phyloP scores from a whole-genome alignment of 2,113 vertebrate genomes.

The Coturnix japonica region DNA sequence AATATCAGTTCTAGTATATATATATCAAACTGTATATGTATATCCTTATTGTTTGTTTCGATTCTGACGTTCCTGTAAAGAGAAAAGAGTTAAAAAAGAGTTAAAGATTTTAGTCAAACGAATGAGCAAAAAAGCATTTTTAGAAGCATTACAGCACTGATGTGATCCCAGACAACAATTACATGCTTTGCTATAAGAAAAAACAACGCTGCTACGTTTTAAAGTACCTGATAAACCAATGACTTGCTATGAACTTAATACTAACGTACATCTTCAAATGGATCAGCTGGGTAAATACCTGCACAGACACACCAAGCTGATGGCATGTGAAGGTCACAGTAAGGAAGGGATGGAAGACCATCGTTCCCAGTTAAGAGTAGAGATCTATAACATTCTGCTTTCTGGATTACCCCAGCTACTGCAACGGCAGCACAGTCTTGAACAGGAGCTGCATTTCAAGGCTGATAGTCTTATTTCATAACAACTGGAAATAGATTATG shows the following conservation, averaged over 20 bases:
- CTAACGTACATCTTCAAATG: not conserved
- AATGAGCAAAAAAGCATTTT: not conserved
- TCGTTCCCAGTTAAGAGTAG: not conserved
- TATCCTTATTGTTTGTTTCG: slow-evolving; percentile 90
- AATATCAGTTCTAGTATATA: slow-evolving; percentile 80
- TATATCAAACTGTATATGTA: slow-evolving; percentile 80
- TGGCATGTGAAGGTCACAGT: not conserved
- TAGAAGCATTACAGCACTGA: not conserved
- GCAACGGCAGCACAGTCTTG: not conserved
- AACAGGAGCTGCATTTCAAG: not conserved
- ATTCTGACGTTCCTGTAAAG: slow-evolving; percentile 91
- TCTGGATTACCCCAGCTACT: not conserved
- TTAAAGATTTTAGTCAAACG: slow-evolving; percentile 20
- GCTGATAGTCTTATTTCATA: not conserved
- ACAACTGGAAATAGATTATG: not conserved
- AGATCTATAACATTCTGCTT: not conserved
- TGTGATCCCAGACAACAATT: not conserved
- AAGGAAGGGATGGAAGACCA: not conserved
- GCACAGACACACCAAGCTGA: not conserved
- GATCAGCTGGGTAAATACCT: not conserved
- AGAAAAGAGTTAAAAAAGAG: slow-evolving; percentile 23
- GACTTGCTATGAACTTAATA: not conserved
- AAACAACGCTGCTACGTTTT: not conserved
- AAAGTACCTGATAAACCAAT: not conserved
- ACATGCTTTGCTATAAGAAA: not conserved